Evolutionary conservation across 2,113 vertebrate genomes (phyloP).

Genomic region (Tachuris rubrigastra): DNA sequence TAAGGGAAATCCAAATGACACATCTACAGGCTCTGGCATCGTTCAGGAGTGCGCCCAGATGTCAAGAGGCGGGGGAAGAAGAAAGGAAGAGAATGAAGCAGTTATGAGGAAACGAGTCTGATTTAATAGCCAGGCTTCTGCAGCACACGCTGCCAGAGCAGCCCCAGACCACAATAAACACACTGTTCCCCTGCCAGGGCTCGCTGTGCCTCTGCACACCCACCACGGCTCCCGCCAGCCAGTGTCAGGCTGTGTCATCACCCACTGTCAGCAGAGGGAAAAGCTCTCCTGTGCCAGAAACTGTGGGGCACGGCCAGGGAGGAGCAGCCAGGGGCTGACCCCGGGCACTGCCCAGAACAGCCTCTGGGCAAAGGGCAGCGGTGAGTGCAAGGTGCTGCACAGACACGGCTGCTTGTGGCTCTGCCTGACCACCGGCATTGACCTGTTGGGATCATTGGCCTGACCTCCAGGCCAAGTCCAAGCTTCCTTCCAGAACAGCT

Average conservation of each 20-base stretch:
- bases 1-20: background rate
- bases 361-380: background rate
- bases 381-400: rapidly evolving
- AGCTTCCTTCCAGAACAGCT: background rate
- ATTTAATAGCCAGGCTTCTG: constrained; percentile 1
- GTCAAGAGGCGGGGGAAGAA: background rate
- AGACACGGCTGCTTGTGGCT: rapidly evolving
- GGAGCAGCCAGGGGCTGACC: background rate
- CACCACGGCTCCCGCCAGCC: background rate
- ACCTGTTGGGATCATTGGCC: background rate
- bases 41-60: background rate
- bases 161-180: constrained; percentile 18
- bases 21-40: background rate
- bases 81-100: background rate
- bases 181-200: constrained; percentile 7
- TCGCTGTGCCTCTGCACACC: constrained; percentile 2
- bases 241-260: background rate
- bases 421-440: background rate
- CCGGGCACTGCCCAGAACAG: background rate
- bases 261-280: background rate
- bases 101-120: constrained; percentile 3
- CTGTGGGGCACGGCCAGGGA: rapidly evolving
- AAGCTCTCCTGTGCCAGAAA: background rate
- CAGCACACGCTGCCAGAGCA: background rate
- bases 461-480: background rate